These are phyloP conservation scores for Mobula birostris DNA, from an alignment of 2,113 vertebrate species.

Conservation along the genomic window DNA sequence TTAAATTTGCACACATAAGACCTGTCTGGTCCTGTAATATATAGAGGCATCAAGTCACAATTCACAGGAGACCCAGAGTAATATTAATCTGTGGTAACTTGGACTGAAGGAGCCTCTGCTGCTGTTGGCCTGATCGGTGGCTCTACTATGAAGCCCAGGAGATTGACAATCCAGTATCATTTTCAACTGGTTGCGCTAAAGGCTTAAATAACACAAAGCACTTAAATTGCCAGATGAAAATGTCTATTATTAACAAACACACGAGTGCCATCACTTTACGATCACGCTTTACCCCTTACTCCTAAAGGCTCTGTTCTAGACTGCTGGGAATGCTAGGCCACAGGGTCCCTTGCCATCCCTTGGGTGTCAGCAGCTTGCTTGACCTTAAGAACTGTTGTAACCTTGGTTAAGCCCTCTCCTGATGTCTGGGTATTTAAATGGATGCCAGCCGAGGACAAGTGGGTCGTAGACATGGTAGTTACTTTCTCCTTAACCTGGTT, in stretches of 20 bases:
- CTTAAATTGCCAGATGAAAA: neutral
- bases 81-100: slow-evolving; percentile 24
- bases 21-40: slow-evolving; percentile 12
- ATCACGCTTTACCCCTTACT: neutral
- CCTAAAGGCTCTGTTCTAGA: neutral
- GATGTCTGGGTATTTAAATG: neutral
- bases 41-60: slow-evolving; percentile 34
- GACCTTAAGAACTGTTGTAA: too few species aligned
- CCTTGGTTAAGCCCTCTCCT: neutral
- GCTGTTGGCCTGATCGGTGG: neutral
- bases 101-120: neutral
- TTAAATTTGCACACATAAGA: slow-evolving; percentile 35
- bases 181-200: neutral
- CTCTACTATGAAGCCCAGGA: neutral
- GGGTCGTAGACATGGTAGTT: too few species aligned
- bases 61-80: neutral
- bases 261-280: neutral
- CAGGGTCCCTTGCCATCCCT: neutral
- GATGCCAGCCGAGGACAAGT: neutral
- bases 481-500: too few species aligned
- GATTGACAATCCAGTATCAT: neutral
- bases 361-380: too few species aligned
- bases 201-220: neutral
- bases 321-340: neutral
- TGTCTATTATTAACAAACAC: neutral